phyloP scores from a whole-genome alignment of 2,797 vertebrate genomes.

The Chelmon rostratus region DNA sequence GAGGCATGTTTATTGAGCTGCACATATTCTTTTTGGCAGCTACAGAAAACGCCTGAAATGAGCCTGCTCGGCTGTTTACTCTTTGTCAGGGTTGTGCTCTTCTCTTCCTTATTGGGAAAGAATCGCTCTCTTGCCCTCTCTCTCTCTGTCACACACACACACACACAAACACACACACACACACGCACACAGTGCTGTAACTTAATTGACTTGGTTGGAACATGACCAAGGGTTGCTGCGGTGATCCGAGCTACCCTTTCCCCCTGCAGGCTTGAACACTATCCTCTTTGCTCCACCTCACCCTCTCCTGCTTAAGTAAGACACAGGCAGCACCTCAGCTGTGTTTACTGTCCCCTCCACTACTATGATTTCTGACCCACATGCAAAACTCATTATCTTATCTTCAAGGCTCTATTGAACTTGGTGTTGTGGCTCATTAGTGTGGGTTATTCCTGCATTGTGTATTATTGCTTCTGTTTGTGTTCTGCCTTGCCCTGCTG shows the following conservation, averaged over 20 bases:
- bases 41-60: conserved; percentile 14
- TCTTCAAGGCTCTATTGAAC: conserved; percentile 45
- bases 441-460: conserved; percentile 24
- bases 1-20: conserved; percentile 56
- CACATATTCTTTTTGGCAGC: conserved; percentile 49
- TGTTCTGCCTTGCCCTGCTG: conserved; percentile 33
- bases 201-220: conserved; percentile 59
- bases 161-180: conserved; percentile 21
- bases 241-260: conserved; percentile 31
- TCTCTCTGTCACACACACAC: conserved; percentile 16
- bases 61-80: conserved; percentile 33
- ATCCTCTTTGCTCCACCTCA: conserved; percentile 24
- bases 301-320: neutral
- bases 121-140: neutral
- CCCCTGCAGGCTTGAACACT: conserved; percentile 36
- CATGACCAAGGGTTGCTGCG: conserved; percentile 36
- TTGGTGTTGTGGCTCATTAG: conserved; percentile 55
- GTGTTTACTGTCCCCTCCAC: conserved; percentile 35
- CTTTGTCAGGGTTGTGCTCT: conserved; percentile 29
- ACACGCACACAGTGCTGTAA: conserved; percentile 16
- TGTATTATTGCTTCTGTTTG: conserved; percentile 31
- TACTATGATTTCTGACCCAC: conserved; percentile 33
- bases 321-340: conserved; percentile 37
- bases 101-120: conserved; percentile 46
- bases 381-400: conserved; percentile 41